phyloP scores from a whole-genome alignment of 2,888 invertebrate genomes.

The Lycaena phlaeas region DNA sequence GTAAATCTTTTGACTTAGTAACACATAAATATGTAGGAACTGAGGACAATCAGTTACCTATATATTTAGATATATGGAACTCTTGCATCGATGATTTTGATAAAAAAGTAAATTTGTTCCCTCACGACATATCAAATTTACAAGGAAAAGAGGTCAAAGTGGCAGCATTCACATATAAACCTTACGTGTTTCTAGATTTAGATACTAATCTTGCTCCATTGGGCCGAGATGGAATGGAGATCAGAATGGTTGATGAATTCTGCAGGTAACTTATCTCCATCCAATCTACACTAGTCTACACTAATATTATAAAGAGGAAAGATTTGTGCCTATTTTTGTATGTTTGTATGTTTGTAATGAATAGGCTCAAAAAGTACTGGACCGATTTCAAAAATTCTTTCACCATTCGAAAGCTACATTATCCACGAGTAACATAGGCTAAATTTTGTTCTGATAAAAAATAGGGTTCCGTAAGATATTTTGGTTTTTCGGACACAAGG shows the following conservation, averaged over 20 bases:
- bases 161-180: constrained; percentile 74
- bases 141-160: constrained; percentile 59
- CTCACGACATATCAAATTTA: constrained; percentile 57
- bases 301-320: too few species aligned
- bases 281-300: too few species aligned
- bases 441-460: too few species aligned
- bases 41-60: constrained; percentile 27
- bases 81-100: constrained; percentile 41
- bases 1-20: constrained; percentile 37
- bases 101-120: constrained; percentile 47
- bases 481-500: too few species aligned
- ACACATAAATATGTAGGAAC: constrained; percentile 58
- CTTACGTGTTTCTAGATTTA: constrained; percentile 67
- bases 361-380: too few species aligned
- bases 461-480: too few species aligned
- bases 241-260: constrained; percentile 63
- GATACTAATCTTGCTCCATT: constrained; percentile 32
- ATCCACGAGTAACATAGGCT: too few species aligned
- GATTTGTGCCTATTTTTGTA: too few species aligned
- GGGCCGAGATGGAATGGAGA: constrained; percentile 70
- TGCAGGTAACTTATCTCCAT: constrained; percentile 54
- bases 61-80: constrained; percentile 52
- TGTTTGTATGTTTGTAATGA: too few species aligned
- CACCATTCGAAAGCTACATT: too few species aligned
- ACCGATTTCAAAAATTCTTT: too few species aligned